Base-by-base conservation (phyloP, 2,888 invertebrate genomes). In the Drosophila paramelanica region DNA sequence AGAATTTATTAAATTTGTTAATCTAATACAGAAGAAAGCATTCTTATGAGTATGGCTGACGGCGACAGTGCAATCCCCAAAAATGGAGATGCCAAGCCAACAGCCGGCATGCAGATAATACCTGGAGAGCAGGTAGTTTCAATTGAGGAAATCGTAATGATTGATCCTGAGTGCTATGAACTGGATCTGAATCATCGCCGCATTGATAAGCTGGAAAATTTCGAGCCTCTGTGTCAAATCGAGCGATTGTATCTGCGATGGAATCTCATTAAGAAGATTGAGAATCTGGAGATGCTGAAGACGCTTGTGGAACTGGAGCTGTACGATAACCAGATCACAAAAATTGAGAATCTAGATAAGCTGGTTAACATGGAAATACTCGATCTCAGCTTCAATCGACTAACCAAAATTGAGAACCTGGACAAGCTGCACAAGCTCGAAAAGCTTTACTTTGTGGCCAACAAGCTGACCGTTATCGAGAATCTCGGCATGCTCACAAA, bases 291-390 rank as follows among this genome's bases (percentile, higher is more conserved):
- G 51, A 95, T 95, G 1, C 93, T 99, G 20, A 94, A 94, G 2
- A 96, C 96, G 0, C 93, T 99, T 11, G 94, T 94, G 17, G 98
- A 99, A 90, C 93, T 99, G 49, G 99, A 99, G 90, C 93, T 99
- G 5, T 98, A 99, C 92, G 99, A 99, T 92, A 99, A 99, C 93
- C 98, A 99, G 93, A 96, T 99, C 53, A 95, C 95, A 0, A 94
- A 95, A 77, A 97, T 99, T 79, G 98, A 98, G 92, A 98, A 98
- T 91, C 93, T 99, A 61, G 96, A 97, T 59, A 92, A 94, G 11
- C 94, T 99, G 11, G 95, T 96, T 2, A 98, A 98, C 93, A 93
- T 99, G 49, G 95, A 98, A 91, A 94, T 96, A 69, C 93, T 99
- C 72, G 99, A 99, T 93, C 92, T 99, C 45, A 99, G 99, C 5